Evolutionary conservation across 2,113 vertebrate genomes (phyloP).

Genomic region (Heloderma charlesbogerti): DNA sequence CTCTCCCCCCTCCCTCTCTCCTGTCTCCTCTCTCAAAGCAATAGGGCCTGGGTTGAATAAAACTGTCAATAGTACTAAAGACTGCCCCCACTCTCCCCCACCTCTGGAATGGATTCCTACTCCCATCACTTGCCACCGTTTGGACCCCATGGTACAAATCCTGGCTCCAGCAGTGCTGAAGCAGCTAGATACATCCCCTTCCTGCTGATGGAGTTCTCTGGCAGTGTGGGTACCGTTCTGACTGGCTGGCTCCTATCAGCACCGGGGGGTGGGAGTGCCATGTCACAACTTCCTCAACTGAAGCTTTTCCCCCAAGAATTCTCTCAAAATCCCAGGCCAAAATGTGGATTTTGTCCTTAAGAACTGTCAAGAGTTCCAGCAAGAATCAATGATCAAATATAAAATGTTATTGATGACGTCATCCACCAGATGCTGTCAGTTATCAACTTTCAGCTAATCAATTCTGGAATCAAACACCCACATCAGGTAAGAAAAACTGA

Average conservation of each 20-base stretch:
- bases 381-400: background rate
- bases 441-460: background rate
- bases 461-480: background rate
- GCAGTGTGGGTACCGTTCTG: background rate
- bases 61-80: background rate
- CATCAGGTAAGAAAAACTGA: background rate
- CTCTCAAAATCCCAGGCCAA: background rate
- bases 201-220: background rate
- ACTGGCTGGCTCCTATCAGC: background rate
- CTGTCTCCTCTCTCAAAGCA: background rate
- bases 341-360: background rate
- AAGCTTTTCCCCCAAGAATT: background rate
- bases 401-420: background rate
- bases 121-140: background rate
- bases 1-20: background rate
- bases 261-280: background rate
- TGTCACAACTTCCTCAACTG: background rate
- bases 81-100: background rate
- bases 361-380: background rate
- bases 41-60: background rate
- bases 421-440: background rate
- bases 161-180: background rate
- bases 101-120: background rate
- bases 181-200: background rate
- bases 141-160: background rate